Base-by-base conservation (phyloP, 2,888 invertebrate species). In the Leucophenga montana region DNA sequence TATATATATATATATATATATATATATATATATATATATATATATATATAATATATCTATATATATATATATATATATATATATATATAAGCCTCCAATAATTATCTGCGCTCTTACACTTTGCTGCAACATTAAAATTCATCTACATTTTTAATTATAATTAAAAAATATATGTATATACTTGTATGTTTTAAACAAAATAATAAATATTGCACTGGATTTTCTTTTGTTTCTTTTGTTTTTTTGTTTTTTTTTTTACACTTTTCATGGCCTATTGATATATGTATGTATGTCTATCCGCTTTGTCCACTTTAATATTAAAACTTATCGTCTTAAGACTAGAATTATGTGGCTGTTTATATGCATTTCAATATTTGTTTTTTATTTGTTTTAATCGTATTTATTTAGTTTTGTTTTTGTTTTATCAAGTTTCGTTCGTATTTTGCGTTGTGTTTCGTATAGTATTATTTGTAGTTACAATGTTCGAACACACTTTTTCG, bases 61-160 rank as follows among this genome's bases (percentile, higher is more conserved):
- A 50, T 70, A 71, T 69, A n/a, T n/a, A n/a, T n/a, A n/a, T n/a
- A n/a, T 66, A 56, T 69, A 75, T 69, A 62, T 68, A 80, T 80
- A 73, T 77, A 77, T 74, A 76, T 81, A 76, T 68, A 68, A 68
- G 68, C 68, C 61, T 61, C 61, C 68, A 53, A 62, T 14, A 62
- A 16, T 46, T 46, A 0, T 39, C 65, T 65, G 44, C 39, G 4
- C 61, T 71, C 68, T 66, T 61, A 54, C n/a, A 22, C 73, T 75
- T 62, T 62, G 64, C 72, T 79, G 39, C 33, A 64, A 62, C 46
- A 18, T 84, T 81, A 81, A 81, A 81, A 81, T 81, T 81, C 81
- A 80, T 84, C 81, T 81, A 81, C 80, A 33, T 61, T 39, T 39
- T 57, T 33, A 14, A 62, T 46, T 14, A 46, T 62, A 46, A n/a